Evolutionary conservation across 1,140 invertebrate species (phyloP).

Genomic region (Drosophila bocki): DNA sequence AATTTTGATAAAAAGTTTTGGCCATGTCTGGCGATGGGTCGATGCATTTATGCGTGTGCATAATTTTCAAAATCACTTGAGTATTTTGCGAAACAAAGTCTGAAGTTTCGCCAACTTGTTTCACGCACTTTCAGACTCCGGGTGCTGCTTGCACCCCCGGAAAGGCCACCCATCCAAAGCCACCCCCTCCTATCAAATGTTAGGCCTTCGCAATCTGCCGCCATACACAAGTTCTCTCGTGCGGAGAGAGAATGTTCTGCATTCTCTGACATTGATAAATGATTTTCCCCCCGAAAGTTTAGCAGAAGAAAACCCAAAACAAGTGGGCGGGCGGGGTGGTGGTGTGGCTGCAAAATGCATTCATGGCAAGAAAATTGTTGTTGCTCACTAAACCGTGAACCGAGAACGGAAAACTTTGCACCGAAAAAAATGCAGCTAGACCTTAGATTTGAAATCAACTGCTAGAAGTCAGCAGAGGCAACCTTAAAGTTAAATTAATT

Average conservation of each 20-base stretch:
- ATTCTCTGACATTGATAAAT: constrained; percentile 83
- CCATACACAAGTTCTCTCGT: constrained; percentile 62
- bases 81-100: constrained; percentile 76
- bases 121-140: constrained; percentile 45
- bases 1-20: constrained; percentile 63
- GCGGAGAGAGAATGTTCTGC: constrained; percentile 71
- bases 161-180: constrained; percentile 17
- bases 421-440: not conserved
- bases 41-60: constrained; percentile 80
- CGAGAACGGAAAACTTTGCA: constrained; percentile 26
- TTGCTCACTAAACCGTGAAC: constrained; percentile 80
- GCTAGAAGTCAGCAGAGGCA: rapidly evolving
- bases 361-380: constrained; percentile 77
- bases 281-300: constrained; percentile 70
- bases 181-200: constrained; percentile 27
- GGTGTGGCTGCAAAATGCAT: constrained; percentile 46
- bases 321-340: constrained; percentile 4
- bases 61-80: constrained; percentile 80
- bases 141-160: constrained; percentile 7
- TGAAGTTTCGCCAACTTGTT: constrained; percentile 72
- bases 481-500: not conserved
- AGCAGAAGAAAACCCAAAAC: constrained; percentile 68
- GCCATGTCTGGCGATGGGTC: constrained; percentile 21
- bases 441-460: not conserved
- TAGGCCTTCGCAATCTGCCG: constrained; percentile 53